Base-by-base conservation (phyloP, 2,113 vertebrate species). In the Tamias sibiricus region DNA sequence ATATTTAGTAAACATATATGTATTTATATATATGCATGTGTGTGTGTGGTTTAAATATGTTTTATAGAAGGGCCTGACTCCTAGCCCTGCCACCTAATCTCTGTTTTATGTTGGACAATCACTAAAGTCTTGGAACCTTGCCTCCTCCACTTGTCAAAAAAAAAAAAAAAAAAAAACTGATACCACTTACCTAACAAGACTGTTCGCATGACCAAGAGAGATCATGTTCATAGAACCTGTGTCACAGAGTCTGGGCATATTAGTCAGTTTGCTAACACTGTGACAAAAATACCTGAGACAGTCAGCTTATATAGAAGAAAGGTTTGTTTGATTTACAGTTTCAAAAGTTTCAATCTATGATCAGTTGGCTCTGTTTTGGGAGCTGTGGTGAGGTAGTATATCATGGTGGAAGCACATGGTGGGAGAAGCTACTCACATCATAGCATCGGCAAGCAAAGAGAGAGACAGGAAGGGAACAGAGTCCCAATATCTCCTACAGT, bases 371-470 rank as follows among this genome's bases (percentile, higher is more conserved):
- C 57, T 32, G 16, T 49, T 12, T 28, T 19, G 82, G 42, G 62
- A 20, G 30, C 30, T n/a, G 3, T 26, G 32, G 32, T 17, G 37
- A 62, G 26, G 57, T 16, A 19, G 57, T 37, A 1, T 16, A 35
- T 22, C 3, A 26, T 37, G n/a, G n/a, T 42, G 4, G 4, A 8
- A 54, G 8, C 9, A 9, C 42, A 0, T 87, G n/a, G 12, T 0
- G 17, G 47, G 54, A 47, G 22, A n/a, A 49, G 6, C 2, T 12
- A 20, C 12, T 64, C 6, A 47, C 17, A 7, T 66, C 17, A 6
- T 32, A 5, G 59, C 30, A 47, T 44, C 3, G 11, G 35, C 24
- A 32, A 19, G 44, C 47, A 28, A 8, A 26, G 24, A 24, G n/a
- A n/a, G 35, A 10, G 35, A 12, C 4, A 20, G 83, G 14, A 20